A percentile compares a stretch with the other conserved stretches of the same genome.
Evolutionary conservation across 2,888 invertebrate species (phyloP).

Genomic region (Chloromyia formosa): DNA sequence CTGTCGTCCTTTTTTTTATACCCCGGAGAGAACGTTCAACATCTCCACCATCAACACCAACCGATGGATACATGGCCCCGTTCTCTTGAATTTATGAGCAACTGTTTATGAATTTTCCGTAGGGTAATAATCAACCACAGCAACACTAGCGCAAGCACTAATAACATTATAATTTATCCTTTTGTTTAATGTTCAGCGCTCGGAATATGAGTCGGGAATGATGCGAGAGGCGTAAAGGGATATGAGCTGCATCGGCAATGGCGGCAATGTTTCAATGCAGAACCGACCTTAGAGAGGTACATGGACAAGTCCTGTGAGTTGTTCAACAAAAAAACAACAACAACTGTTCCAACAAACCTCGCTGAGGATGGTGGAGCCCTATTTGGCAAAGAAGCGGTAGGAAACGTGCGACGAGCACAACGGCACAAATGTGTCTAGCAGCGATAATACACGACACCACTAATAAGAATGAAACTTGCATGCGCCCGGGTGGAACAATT

Average conservation of each 20-base stretch:
- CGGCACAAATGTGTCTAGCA: conserved; percentile 35
- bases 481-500: conserved; percentile 61
- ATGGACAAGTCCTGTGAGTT: conserved; percentile 30
- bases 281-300: background rate
- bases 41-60: no score
- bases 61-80: background rate
- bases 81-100: conserved; percentile 27
- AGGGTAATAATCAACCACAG: conserved; percentile 29
- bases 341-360: background rate
- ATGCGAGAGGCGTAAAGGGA: conserved; percentile 8
- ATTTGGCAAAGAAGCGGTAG: background rate
- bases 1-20: no score
- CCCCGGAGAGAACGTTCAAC: no score
- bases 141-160: conserved; percentile 29
- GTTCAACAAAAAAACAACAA: conserved; percentile 14
- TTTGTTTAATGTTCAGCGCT: conserved; percentile 44
- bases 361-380: background rate
- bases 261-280: conserved; percentile 20
- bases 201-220: conserved; percentile 28
- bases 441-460: conserved; percentile 43
- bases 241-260: conserved; percentile 18
- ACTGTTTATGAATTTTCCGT: conserved; percentile 43
- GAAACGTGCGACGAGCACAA: background rate
- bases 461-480: conserved; percentile 51
- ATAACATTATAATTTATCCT: conserved; percentile 44